Conservation (phyloP, 2,797 vertebrate genomes). For the Masticophis lateralis region DNA sequence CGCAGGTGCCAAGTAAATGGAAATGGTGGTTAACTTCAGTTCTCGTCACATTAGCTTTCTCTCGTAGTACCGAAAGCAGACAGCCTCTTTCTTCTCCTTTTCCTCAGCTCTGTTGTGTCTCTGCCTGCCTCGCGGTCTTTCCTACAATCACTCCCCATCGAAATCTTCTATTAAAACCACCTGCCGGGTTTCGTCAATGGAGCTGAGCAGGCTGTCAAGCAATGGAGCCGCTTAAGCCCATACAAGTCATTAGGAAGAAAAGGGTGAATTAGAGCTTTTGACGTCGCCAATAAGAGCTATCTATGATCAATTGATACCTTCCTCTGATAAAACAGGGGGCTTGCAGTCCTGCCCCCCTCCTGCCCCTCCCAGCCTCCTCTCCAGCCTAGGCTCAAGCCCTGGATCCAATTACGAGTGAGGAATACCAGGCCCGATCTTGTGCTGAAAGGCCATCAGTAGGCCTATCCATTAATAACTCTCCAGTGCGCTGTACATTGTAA, state of each 20-base stretch:
- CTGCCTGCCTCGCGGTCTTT: slow-evolving; percentile 74
- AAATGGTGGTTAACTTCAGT: slow-evolving; percentile 50
- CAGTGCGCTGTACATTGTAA: slow-evolving; percentile 86
- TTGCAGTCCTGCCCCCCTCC: slow-evolving; percentile 40
- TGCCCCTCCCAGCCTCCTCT: not conserved
- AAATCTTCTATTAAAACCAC: slow-evolving; percentile 82
- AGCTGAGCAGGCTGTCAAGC: slow-evolving; percentile 71
- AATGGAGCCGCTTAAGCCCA: slow-evolving; percentile 76
- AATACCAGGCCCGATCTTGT: slow-evolving; percentile 76
- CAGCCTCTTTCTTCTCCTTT: slow-evolving; percentile 40
- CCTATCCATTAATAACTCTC: slow-evolving; percentile 86
- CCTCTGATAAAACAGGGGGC: slow-evolving; percentile 72
- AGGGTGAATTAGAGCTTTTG: slow-evolving; percentile 73
- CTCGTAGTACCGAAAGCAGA: slow-evolving; percentile 55
- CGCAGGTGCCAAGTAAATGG: slow-evolving; percentile 39
- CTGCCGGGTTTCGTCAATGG: slow-evolving; percentile 76
- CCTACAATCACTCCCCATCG: slow-evolving; percentile 69
- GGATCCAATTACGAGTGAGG: slow-evolving; percentile 85
- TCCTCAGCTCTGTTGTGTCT: slow-evolving; percentile 79
- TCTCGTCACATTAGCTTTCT: slow-evolving; percentile 54
- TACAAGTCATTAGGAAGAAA: slow-evolving; percentile 79
- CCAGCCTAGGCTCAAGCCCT: slow-evolving; percentile 67
- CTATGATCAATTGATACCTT: slow-evolving; percentile 83
- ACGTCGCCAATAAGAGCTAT: slow-evolving; percentile 72
- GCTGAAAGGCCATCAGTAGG: slow-evolving; percentile 86